These are phyloP conservation scores for Ciconia maguari DNA, from an alignment of 2,113 vertebrate genomes.

Conservation along the genomic window DNA sequence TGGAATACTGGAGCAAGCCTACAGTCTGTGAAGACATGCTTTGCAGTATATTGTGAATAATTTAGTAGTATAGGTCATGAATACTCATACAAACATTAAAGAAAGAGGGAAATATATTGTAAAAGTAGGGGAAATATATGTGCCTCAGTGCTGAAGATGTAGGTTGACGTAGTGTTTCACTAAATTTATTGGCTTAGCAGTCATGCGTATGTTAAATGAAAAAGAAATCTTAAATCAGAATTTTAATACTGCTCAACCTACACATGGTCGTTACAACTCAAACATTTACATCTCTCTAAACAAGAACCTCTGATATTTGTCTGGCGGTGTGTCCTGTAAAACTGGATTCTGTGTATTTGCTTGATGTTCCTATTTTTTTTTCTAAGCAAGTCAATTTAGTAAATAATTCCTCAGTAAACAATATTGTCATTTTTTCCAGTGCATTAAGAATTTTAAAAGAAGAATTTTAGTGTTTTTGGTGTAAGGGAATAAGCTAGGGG, in stretches of 20 bases:
- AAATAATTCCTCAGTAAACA: neutral
- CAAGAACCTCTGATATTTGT: neutral
- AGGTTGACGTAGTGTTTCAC: neutral
- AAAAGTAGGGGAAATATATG: neutral
- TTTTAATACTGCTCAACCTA: constrained; percentile 2
- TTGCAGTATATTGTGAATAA: constrained; percentile 43
- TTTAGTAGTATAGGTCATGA: constrained; percentile 23
- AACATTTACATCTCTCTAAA: neutral
- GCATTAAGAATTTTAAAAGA: neutral
- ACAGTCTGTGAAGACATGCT: neutral
- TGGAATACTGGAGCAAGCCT: constrained; percentile 15
- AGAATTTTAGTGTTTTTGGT: neutral
- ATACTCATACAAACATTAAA: constrained; percentile 15
- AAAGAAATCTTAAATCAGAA: neutral
- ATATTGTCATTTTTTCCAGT: neutral
- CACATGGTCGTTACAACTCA: neutral
- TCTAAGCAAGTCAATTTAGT: neutral
- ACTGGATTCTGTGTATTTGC: neutral
- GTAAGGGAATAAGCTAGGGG: neutral
- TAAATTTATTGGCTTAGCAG: constrained; percentile 10
- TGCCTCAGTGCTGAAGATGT: neutral
- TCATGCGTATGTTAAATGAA: neutral
- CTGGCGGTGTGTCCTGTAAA: neutral
- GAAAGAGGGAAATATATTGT: constrained; percentile 1
- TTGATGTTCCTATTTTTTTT: neutral